phyloP scores from a whole-genome alignment of 2,888 invertebrate genomes.

The Synanthedon formicaeformis region DNA sequence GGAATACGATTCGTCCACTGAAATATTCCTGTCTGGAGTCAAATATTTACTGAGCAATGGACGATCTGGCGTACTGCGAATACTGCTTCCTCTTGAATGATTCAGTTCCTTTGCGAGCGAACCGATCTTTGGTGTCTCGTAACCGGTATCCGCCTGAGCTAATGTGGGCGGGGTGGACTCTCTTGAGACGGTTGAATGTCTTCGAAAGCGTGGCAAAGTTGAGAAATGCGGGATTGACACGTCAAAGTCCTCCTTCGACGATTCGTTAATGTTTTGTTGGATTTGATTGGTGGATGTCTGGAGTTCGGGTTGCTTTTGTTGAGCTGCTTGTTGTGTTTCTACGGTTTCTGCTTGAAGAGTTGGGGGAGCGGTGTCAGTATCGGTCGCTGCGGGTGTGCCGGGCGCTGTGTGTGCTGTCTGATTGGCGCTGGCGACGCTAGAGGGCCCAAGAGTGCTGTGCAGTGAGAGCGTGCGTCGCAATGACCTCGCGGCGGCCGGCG shows the following conservation, averaged over 20 bases:
- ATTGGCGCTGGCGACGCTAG: constrained; percentile 15
- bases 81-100: constrained; percentile 20
- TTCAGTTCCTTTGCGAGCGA: constrained; percentile 8
- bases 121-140: constrained; percentile 9
- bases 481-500: constrained; percentile 76
- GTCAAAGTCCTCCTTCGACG: constrained; percentile 7
- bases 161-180: constrained; percentile 15
- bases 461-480: constrained; percentile 76
- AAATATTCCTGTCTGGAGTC: constrained; percentile 46
- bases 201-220: constrained; percentile 42
- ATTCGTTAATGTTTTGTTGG: neutral
- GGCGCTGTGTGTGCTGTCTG: constrained; percentile 14
- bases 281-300: constrained; percentile 1
- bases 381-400: constrained; percentile 5
- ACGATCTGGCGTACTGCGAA: constrained; percentile 54
- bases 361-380: neutral
- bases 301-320: constrained; percentile 22
- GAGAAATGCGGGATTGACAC: constrained; percentile 27
- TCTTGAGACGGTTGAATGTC: constrained; percentile 19
- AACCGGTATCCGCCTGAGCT: constrained; percentile 7
- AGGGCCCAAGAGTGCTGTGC: constrained; percentile 28
- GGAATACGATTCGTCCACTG: constrained; percentile 40
- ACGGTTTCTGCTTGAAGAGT: neutral
- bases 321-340: neutral
- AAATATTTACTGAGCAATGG: constrained; percentile 71